Conservation (phyloP, 35 echinoderm and acorn worm genomes). For the Apostichopus californicus region DNA sequence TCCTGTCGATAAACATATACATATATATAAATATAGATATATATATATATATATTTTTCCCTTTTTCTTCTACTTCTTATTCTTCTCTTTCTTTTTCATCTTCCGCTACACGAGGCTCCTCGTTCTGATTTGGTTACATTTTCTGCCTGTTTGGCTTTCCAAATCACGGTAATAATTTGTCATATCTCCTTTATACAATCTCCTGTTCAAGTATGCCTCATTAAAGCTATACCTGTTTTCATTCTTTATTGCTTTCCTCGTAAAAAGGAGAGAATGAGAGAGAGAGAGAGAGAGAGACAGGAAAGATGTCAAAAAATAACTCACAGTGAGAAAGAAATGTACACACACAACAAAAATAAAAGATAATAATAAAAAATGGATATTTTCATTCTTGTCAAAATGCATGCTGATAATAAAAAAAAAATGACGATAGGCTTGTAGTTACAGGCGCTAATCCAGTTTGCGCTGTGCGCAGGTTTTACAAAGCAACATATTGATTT, state of each 20-base stretch:
- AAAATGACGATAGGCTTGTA: conserved; percentile 24
- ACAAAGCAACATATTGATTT: conserved; percentile 40
- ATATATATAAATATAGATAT: neutral
- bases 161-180: conserved; percentile 38
- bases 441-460: conserved; percentile 50
- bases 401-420: neutral
- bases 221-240: conserved; percentile 27
- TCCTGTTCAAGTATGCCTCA: conserved; percentile 20
- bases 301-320: conserved; percentile 10
- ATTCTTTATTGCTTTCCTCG: neutral
- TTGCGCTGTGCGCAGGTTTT: conserved; percentile 39
- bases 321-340: neutral
- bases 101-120: conserved; percentile 6
- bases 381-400: conserved; percentile 17
- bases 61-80: neutral
- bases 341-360: neutral
- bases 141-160: conserved; percentile 27
- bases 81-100: neutral
- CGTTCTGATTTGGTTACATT: conserved; percentile 38
- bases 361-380: neutral
- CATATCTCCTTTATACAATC: conserved; percentile 3
- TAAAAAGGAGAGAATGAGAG: neutral
- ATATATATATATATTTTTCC: neutral
- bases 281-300: neutral
- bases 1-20: conserved; percentile 10